A percentile compares a stretch with the other conserved stretches of the same genome.
These are phyloP conservation scores for Brenthis hecate DNA, from an alignment of 2,888 invertebrate genomes.

Conservation along the genomic window DNA sequence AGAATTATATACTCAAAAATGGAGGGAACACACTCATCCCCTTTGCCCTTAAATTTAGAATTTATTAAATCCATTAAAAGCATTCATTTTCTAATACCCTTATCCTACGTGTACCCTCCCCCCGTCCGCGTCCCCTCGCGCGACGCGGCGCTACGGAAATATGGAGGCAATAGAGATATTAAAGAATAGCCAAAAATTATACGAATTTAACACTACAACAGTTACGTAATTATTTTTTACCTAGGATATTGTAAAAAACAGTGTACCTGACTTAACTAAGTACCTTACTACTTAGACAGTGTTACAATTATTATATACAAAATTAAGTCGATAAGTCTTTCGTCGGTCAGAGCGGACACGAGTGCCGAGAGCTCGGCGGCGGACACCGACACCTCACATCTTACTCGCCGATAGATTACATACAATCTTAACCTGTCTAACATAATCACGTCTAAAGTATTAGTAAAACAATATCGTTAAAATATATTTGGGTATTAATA, in stretches of 20 bases:
- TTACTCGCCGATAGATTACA: conserved; percentile 12
- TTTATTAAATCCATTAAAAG: conserved; percentile 58
- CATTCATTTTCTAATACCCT: conserved; percentile 56
- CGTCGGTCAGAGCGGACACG: conserved; percentile 63
- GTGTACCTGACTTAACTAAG: conserved; percentile 72
- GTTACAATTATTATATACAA: conserved; percentile 74
- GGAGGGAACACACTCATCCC: conserved; percentile 61
- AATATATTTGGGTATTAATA: conserved; percentile 54
- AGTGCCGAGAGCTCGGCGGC: neutral
- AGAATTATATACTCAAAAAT: conserved; percentile 48
- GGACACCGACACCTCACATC: neutral
- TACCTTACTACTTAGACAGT: conserved; percentile 53
- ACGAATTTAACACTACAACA: conserved; percentile 76
- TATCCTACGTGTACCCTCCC: conserved; percentile 55
- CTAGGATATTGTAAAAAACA: conserved; percentile 81
- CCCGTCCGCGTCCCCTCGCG: too few species aligned
- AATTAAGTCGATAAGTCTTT: conserved; percentile 77
- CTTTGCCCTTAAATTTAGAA: conserved; percentile 53
- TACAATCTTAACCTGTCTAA: conserved; percentile 46
- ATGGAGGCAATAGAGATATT: conserved; percentile 50
- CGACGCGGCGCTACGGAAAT: conserved; percentile 59
- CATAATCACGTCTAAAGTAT: conserved; percentile 61
- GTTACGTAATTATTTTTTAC: conserved; percentile 73
- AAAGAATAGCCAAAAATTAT: conserved; percentile 69
- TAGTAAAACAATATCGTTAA: conserved; percentile 67